These are phyloP conservation scores for Hozukius guyotensis DNA, from an alignment of 2,797 vertebrate genomes.

Conservation along the genomic window DNA sequence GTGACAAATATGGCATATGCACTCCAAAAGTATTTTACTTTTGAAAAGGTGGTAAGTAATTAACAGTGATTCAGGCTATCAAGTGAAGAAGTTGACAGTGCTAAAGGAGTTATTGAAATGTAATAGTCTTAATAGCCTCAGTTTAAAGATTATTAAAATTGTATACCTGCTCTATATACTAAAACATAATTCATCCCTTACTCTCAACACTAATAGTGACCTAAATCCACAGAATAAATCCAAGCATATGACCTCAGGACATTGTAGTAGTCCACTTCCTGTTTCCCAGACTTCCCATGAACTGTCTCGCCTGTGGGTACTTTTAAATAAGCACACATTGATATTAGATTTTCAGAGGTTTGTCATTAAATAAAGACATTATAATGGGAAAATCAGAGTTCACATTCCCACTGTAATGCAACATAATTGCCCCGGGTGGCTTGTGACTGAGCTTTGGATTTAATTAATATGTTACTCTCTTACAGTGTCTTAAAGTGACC, in stretches of 20 bases:
- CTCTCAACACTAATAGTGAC: neutral
- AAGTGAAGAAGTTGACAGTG: neutral
- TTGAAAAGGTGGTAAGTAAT: no score
- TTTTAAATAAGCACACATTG: constrained; percentile 30
- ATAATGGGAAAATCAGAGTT: constrained; percentile 26
- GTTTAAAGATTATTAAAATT: neutral
- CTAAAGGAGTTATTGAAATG: neutral
- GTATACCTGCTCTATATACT: neutral
- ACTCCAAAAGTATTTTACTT: neutral
- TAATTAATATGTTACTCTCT: constrained; percentile 10
- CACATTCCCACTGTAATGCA: neutral
- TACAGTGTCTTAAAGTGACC: neutral
- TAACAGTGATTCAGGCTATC: no score
- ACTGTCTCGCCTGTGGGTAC: constrained; percentile 19
- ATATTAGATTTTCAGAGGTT: constrained; percentile 35
- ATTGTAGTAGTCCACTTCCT: constrained; percentile 38
- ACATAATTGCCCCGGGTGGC: neutral
- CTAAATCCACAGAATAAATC: constrained; percentile 31
- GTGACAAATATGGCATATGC: neutral
- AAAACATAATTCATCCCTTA: neutral
- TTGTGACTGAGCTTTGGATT: constrained; percentile 1
- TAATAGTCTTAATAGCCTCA: neutral
- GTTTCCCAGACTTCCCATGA: constrained; percentile 29
- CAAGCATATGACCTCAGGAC: constrained; percentile 21
- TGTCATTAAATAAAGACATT: constrained; percentile 31